Evolutionary conservation across 2,888 invertebrate genomes (phyloP).

Genomic region (Chalcosyrphus nemorum): DNA sequence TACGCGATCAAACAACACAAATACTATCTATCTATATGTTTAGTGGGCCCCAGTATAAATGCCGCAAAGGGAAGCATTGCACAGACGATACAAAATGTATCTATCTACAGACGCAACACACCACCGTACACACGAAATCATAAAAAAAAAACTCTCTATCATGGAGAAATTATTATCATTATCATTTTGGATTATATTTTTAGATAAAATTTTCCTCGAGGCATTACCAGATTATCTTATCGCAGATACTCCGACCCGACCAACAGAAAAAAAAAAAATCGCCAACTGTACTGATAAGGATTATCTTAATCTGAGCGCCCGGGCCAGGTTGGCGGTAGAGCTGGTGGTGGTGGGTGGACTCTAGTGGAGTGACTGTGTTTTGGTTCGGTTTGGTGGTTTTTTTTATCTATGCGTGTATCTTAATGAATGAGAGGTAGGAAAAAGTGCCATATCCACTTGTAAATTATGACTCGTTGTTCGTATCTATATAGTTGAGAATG

Average conservation of each 20-base stretch:
- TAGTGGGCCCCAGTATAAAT: not conserved
- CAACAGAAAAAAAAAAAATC: conserved; percentile 22
- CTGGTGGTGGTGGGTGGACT: not conserved
- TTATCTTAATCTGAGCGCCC: conserved; percentile 60
- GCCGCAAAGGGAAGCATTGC: conserved; percentile 26
- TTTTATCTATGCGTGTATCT: conserved; percentile 66
- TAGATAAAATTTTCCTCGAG: conserved; percentile 64
- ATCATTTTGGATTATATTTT: conserved; percentile 69
- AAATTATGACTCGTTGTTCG: conserved; percentile 28
- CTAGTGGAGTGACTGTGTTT: conserved; percentile 9
- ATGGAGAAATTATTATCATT: conserved; percentile 65
- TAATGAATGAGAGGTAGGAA: conserved; percentile 43
- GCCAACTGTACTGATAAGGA: conserved; percentile 66
- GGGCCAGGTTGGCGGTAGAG: not conserved
- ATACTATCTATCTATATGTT: not conserved
- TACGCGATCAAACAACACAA: conserved; percentile 52
- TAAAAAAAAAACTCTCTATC: not conserved
- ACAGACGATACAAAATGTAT: not conserved
- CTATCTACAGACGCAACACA: not conserved
- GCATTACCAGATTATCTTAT: conserved; percentile 68
- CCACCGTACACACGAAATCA: not conserved
- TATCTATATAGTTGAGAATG: not conserved
- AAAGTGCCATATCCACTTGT: conserved; percentile 43
- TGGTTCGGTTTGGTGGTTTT: not conserved
- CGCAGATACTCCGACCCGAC: conserved; percentile 36